Evolutionary conservation across 2,888 invertebrate genomes (phyloP).

Genomic region (Stenichneumon culpator): DNA sequence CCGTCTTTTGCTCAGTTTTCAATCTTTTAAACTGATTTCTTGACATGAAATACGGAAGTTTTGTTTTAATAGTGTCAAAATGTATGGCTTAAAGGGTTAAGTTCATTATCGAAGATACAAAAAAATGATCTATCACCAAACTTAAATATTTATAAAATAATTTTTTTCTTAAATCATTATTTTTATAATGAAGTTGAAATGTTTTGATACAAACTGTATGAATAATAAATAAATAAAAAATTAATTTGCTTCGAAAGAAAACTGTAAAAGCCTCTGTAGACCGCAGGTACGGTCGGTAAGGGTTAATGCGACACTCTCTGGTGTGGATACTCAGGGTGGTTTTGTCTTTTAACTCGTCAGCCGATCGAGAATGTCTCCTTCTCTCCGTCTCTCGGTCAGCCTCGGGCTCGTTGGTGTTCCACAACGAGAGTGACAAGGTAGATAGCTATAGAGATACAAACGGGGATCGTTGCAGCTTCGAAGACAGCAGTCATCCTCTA

Average conservation of each 20-base stretch:
- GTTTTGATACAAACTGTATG: no score
- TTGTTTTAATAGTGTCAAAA: no score
- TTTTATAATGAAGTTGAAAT: no score
- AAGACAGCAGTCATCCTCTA: conserved; percentile 58
- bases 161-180: no score
- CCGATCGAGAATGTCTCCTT: not conserved
- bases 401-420: not conserved
- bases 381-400: not conserved
- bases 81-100: no score
- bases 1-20: no score
- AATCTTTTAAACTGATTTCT: no score
- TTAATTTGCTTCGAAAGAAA: not conserved
- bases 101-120: no score
- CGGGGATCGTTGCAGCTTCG: conserved; percentile 23
- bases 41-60: no score
- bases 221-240: not conserved
- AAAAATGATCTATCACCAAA: no score
- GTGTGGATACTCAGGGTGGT: conserved; percentile 12
- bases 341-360: not conserved
- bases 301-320: not conserved
- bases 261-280: no score
- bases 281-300: not conserved
- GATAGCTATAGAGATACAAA: conserved; percentile 27
- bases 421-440: conserved; percentile 9
- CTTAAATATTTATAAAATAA: no score